Evolutionary conservation across 2,888 invertebrate genomes (phyloP).

Genomic region (Coecobrya sp.): DNA sequence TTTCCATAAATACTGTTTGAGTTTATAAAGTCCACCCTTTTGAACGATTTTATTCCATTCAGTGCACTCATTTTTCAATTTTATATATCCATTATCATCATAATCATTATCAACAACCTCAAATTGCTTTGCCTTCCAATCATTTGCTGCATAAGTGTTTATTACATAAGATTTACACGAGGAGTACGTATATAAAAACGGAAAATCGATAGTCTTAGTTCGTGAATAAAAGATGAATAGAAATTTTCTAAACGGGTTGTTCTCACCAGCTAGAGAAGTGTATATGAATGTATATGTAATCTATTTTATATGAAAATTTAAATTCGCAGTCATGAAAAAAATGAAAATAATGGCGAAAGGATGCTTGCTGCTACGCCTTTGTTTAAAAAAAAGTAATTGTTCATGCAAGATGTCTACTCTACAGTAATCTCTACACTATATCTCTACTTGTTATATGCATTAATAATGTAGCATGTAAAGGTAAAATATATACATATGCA

Average conservation of each 20-base stretch:
- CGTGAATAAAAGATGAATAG: conserved; percentile 51
- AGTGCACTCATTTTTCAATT: neutral
- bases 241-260: neutral
- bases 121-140: neutral
- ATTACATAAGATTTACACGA: conserved; percentile 15
- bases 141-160: neutral
- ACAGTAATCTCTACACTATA: neutral
- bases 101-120: neutral
- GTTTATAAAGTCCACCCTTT: neutral
- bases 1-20: neutral
- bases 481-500: no score
- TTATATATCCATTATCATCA: neutral
- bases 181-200: neutral
- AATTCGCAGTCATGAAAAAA: neutral
- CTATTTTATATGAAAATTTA: neutral
- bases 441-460: neutral
- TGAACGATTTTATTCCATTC: conserved; percentile 37
- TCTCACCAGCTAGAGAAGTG: no score
- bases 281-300: no score
- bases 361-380: conserved; percentile 1
- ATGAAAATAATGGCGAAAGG: neutral
- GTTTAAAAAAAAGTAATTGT: neutral
- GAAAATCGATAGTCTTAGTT: conserved; percentile 48
- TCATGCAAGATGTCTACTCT: neutral
- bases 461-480: neutral